Conservation (phyloP, 2,113 vertebrate genomes). For the Eulemur macaco region DNA sequence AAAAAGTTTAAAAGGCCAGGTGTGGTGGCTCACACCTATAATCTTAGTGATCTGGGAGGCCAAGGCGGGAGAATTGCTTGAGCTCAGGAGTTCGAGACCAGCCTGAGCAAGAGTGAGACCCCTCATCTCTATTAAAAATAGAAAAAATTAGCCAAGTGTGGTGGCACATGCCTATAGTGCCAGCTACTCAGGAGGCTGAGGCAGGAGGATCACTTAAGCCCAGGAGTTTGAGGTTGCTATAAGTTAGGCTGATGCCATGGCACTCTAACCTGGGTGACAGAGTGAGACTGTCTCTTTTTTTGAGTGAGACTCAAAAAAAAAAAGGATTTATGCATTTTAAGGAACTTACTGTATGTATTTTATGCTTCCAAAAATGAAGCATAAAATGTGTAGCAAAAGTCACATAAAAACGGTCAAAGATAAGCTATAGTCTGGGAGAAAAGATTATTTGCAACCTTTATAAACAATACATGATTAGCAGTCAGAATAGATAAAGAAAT, state of each 20-base stretch:
- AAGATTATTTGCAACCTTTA: not conserved
- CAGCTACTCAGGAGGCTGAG: no score
- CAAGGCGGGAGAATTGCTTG: not conserved
- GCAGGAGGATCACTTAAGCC: not conserved
- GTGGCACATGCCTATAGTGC: no score
- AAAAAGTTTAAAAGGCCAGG: not conserved
- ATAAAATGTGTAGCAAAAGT: not conserved
- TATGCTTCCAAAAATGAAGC: not conserved
- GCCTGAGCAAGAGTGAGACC: no score
- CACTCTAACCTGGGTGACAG: not conserved
- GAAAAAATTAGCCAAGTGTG: no score
- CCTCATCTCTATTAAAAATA: no score
- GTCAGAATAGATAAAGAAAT: not conserved
- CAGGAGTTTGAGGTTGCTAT: not conserved
- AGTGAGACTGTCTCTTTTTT: not conserved
- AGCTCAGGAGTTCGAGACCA: not conserved
- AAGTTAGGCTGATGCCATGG: not conserved
- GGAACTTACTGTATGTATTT: not conserved
- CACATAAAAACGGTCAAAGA: not conserved
- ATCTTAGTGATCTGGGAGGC: not conserved
- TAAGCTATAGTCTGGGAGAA: not conserved
- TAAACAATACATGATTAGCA: not conserved
- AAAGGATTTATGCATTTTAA: not conserved
- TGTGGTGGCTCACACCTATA: not conserved
- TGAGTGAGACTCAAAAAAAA: not conserved